Base-by-base conservation (phyloP, 2,888 invertebrate genomes). In the Cryptus viduatorius region DNA sequence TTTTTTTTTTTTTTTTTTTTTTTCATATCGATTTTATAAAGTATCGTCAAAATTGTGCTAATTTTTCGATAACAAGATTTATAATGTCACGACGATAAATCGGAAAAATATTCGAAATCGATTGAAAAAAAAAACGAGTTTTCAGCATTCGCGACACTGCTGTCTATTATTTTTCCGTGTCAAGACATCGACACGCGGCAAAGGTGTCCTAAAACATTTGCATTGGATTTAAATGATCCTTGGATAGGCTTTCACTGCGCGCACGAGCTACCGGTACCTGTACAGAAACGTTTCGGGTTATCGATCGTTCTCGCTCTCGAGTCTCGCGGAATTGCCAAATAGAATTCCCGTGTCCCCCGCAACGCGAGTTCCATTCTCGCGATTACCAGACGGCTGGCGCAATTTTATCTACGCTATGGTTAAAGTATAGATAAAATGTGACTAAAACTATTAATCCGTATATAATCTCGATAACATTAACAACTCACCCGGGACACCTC, bases 231-330 rank as follows among this genome's bases (percentile, higher is more conserved):
- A 37, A 59, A 77, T 71, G 42, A 56, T 72, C 44, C 56, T 77
- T 37, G 77, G 69, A 71, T 37, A 71, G 50, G 72, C 79, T 79
- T 79, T 79, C 79, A 72, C 72, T 42, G 44, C 48, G 50, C 64
- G n/a, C 8, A 7, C 19, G 37, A 16, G 71, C 53, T 29, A 1
- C 24, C 37, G 53, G 12, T 24, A 24, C 56, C 42, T 29, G 19
- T 37, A 19, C 4, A 56, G 56, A 56, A 56, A 37, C 71, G 19
- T 53, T 53, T 53, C 72, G 59, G 31, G 31, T 53, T n/a, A 16
- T 31, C 50, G 69, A 12, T 14, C 50, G 50, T 4, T 56, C 67
- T 16, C 50, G 31, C 14, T 29, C 31, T 29, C 71, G 53, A 24
- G 44, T 14, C 48, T 4, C n/a, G 46, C 19, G 10, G 16, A 59